These are phyloP conservation scores for Sciurus niger DNA, from an alignment of 2,113 vertebrate species.

Conservation along the genomic window DNA sequence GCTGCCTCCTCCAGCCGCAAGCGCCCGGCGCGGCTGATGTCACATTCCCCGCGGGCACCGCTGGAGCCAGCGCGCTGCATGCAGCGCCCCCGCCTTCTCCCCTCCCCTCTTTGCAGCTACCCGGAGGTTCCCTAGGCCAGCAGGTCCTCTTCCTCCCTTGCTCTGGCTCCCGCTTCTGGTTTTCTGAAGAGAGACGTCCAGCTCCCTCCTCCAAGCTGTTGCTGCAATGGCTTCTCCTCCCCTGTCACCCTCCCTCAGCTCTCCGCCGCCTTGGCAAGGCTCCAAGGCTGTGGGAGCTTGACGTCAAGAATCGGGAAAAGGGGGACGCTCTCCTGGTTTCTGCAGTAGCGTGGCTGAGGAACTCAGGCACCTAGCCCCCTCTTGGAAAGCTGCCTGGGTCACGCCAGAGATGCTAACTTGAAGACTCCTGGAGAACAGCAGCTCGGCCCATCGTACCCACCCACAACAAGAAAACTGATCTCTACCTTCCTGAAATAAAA, in stretches of 20 bases:
- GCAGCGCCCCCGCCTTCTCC: slow-evolving; percentile 72
- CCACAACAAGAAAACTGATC: neutral
- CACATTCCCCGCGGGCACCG: slow-evolving; percentile 87
- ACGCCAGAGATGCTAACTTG: neutral
- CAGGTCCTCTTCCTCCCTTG: neutral
- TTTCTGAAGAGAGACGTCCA: neutral
- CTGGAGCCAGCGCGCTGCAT: slow-evolving; percentile 83
- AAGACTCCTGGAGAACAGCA: neutral
- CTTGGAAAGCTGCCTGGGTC: neutral
- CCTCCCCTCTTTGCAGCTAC: slow-evolving; percentile 77
- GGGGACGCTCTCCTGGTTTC: slow-evolving; percentile 53
- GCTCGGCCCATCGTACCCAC: neutral
- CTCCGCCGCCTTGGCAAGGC: slow-evolving; percentile 57
- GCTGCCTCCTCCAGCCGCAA: slow-evolving; percentile 80
- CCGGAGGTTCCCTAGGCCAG: neutral
- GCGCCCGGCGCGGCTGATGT: slow-evolving; percentile 83
- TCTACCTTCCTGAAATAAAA: neutral
- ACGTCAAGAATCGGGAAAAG: slow-evolving; percentile 85
- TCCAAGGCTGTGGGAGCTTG: slow-evolving; percentile 77
- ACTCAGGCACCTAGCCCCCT: slow-evolving; percentile 49
- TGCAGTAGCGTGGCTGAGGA: slow-evolving; percentile 9
- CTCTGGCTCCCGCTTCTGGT: neutral
- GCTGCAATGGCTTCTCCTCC: slow-evolving; percentile 77
- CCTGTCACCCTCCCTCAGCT: slow-evolving; percentile 11
- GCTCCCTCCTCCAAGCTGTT: slow-evolving; percentile 78